Conservation (phyloP, 2,888 invertebrate genomes). For the Hydropsyche betteni region DNA sequence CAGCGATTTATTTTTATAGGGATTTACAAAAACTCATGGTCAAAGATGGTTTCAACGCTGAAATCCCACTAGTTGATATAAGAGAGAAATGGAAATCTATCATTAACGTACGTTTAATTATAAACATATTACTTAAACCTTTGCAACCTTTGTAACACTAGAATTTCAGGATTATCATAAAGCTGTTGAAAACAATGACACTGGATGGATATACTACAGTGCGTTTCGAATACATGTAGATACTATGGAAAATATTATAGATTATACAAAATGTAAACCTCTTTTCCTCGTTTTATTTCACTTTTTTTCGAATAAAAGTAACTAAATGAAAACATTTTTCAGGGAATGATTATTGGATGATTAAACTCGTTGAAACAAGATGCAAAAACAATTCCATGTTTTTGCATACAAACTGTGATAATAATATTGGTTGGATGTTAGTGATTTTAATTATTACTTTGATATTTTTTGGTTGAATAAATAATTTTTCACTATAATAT, state of each 20-base stretch:
- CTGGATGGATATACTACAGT: conserved; percentile 14
- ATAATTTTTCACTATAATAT: background rate
- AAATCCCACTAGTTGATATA: conserved; percentile 42
- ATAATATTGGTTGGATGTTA: conserved; percentile 63
- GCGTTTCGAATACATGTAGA: conserved; percentile 11
- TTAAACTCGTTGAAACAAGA: conserved; percentile 58
- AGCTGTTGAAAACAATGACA: conserved; percentile 9
- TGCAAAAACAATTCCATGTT: conserved; percentile 40
- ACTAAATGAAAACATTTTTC: conserved; percentile 43
- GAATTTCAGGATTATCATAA: conserved; percentile 30
- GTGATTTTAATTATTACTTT: conserved; percentile 35
- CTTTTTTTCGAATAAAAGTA: too few relatives aligned
- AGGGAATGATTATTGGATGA: conserved; percentile 64
- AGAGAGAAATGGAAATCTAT: conserved; percentile 48
- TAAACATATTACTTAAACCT: background rate
- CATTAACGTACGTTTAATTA: conserved; percentile 39
- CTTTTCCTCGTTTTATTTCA: too few relatives aligned
- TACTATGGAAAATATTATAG: conserved; percentile 37
- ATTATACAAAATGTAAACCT: conserved; percentile 42
- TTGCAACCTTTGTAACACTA: background rate
- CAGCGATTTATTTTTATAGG: conserved; percentile 28
- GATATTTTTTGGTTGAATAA: conserved; percentile 6
- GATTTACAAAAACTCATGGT: conserved; percentile 43
- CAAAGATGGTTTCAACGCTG: conserved; percentile 40
- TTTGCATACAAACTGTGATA: conserved; percentile 54